Evolutionary conservation across 2,113 vertebrate genomes (phyloP), one percentile per base, ranked within the genome.

Genomic region (Chaetodon trifascialis): DNA sequence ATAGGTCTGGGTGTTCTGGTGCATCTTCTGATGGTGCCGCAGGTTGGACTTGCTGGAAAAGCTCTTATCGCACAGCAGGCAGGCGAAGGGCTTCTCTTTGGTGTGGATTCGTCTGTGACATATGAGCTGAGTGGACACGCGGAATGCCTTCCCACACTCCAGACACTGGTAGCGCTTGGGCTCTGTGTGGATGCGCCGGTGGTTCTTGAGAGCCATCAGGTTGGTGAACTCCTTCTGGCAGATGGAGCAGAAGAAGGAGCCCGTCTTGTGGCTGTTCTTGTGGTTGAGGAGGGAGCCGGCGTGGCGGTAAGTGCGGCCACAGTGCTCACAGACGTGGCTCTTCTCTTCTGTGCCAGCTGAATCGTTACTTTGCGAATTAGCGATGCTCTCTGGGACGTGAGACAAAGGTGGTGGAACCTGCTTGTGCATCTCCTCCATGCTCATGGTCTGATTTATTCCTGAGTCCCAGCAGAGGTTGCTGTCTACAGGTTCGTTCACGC

Each of bases 81-180:
- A 96, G 83, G 91, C 82, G 63, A 95, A 95, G 25, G 95, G 95
- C 86, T 95, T 95, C 93, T 96, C 95, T 82, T 95, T 95, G 86
- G 95, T 96, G 93, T 96, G 95, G 79, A 95, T 95, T 40, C 95
- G 86, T 16, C 93, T 82, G 92, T 96, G 95, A 59, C 94, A 95
- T 36, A 95, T 94, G 81, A 96, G 95, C 91, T 96, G 94, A 7
- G 95, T 95, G 88, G 95, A 95, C 83, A 95, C 94, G 1, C 94
- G 94, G 87, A 96, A 96, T 2, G 95, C 95, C 84, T 96, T 96
- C 10, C 96, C 96, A 12, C 97, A 96, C 83, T 95, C 95, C 83
- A 94, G 89, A 82, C 97, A 97, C 80, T 96, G 95, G 85, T 97
- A 97, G 59, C 97, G 96, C 78, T 97, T 95, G 46, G 96, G 96